phyloP scores from a whole-genome alignment of 1,140 invertebrate species.

The Calosoma granatense region DNA sequence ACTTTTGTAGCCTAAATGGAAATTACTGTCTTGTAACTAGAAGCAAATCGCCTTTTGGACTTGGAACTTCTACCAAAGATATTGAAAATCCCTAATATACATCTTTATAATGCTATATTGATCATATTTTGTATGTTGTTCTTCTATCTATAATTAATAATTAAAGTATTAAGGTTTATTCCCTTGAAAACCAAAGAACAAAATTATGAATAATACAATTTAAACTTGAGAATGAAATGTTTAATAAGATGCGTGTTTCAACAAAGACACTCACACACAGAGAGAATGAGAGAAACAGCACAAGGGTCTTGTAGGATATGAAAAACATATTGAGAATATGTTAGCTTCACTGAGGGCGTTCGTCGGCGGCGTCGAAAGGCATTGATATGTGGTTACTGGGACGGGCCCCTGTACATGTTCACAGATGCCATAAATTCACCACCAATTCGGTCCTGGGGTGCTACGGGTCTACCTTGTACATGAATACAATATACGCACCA shows the following conservation, averaged over 20 bases:
- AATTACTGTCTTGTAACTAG: neutral
- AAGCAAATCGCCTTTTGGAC: neutral
- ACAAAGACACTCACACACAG: no score
- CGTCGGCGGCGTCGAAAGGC: neutral
- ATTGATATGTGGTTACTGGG: neutral
- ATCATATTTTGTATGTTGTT: neutral
- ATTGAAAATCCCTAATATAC: neutral
- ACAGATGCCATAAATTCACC: neutral
- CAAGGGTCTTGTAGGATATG: no score
- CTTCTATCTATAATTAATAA: neutral
- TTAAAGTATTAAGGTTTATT: neutral
- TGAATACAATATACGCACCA: neutral
- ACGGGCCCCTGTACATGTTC: neutral
- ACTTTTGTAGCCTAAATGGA: neutral
- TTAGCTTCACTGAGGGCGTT: neutral
- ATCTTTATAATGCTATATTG: neutral
- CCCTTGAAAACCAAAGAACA: no score
- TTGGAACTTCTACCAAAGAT: neutral
- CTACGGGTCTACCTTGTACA: neutral
- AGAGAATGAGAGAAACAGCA: neutral
- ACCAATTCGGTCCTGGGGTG: neutral
- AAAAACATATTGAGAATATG: neutral
- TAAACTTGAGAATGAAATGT: no score
- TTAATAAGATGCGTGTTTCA: no score
- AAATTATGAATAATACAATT: no score